Evolutionary conservation across 2,888 invertebrate genomes (phyloP), one percentile per base, ranked within the genome.

Genomic region (Hipparchia sbordonii): DNA sequence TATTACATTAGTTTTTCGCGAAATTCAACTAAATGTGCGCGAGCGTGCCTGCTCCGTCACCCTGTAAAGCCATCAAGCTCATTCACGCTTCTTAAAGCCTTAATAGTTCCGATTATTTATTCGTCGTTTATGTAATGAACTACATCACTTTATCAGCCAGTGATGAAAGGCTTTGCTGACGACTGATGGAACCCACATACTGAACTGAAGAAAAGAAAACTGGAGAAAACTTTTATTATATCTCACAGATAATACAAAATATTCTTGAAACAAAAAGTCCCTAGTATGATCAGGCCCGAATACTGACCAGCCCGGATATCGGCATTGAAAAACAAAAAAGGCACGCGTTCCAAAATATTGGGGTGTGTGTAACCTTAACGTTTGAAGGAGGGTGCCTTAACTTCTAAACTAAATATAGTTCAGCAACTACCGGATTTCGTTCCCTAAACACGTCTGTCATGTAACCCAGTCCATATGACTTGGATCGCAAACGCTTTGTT

Each of bases 321-420:
- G 72, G 70, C 69, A 67, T 71, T 60, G 72, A 65, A 67, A 72
- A 59, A 46, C 70, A 66, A 75, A 73, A 74, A 67, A 72, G 67
- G 59, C 54, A 67, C 59, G 67, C 70, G 39, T 52, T 67, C 68
- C 61, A 56, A 74, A 74, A 77, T 56, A 73, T 72, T 69, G 70
- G 74, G 72, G 77, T 72, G 72, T 70, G 70, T 66, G 73, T 70
- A 48, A 74, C 52, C 57, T 57, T 46, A 72, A 65, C 65, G 67
- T 79, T 79, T 77, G 75, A 80, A 78, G 76, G 81, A 85, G 87
- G 87, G 87, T 82, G 84, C 84, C 83, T 81, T 84, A 79, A 79
- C 82, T 80, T 79, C 78, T 82, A 9, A 80, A 84, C 89, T 90
- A 90, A 89, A 90, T 88, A 90, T 90, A 90, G 90, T 89, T 85